Conservation (phyloP, 2,113 vertebrate species). For the Stercorarius parasiticus region DNA sequence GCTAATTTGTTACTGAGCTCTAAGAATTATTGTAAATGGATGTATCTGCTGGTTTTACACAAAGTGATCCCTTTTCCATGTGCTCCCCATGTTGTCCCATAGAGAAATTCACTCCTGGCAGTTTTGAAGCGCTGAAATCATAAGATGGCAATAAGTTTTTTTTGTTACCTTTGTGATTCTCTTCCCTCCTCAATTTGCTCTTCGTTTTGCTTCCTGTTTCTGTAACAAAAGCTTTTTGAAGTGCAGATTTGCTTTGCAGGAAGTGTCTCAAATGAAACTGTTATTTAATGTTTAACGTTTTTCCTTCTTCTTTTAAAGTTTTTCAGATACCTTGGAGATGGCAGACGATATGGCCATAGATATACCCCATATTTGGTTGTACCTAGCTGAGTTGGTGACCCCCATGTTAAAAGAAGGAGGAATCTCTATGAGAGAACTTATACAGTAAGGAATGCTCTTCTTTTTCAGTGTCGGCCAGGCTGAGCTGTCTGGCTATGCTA, state of each 20-base stretch:
- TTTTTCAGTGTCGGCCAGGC: background rate
- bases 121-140: background rate
- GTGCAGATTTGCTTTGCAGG: background rate
- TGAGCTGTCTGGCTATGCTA: background rate
- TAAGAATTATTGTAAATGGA: background rate
- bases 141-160: background rate
- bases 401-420: constrained; percentile 92
- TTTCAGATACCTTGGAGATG: constrained; percentile 90
- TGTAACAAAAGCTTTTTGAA: background rate
- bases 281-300: background rate
- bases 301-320: constrained; percentile 70
- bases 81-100: fast-evolving
- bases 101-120: background rate
- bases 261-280: background rate
- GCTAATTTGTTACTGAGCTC: background rate
- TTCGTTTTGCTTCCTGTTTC: background rate
- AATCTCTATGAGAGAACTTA: constrained; percentile 95
- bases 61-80: background rate
- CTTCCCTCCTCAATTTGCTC: background rate
- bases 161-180: background rate
- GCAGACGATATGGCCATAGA: constrained; percentile 99
- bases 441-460: constrained; percentile 75
- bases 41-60: background rate
- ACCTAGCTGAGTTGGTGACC: constrained; percentile 92
- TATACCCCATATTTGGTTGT: constrained; percentile 98